Conservation (phyloP, 2,888 invertebrate species). For the Sturmia bella region DNA sequence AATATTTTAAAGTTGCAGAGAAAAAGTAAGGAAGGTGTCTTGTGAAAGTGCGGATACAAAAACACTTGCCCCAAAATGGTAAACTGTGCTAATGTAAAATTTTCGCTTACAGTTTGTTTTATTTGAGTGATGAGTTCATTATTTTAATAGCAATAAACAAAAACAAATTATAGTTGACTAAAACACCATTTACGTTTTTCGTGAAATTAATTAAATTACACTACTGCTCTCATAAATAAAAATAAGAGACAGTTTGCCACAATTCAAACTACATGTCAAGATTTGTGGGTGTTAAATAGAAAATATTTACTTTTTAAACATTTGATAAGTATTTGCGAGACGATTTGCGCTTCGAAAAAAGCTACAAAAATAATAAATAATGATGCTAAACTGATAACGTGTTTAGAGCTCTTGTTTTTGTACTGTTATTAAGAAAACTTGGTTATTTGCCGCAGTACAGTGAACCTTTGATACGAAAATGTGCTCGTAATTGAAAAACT, state of each 20-base stretch:
- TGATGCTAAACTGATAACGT: slow-evolving; percentile 40
- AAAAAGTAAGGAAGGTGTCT: too few relatives aligned
- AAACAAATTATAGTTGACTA: too few relatives aligned
- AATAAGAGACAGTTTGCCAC: slow-evolving; percentile 2
- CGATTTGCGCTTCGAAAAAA: slow-evolving; percentile 33
- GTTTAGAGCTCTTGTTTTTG: background rate
- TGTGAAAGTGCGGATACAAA: too few relatives aligned
- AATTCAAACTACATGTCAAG: slow-evolving; percentile 40
- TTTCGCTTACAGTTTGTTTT: too few relatives aligned
- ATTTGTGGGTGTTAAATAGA: background rate
- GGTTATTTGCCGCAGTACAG: background rate
- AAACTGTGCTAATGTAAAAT: too few relatives aligned
- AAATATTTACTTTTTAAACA: slow-evolving; percentile 8
- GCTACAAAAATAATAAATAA: slow-evolving; percentile 11
- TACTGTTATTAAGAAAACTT: background rate
- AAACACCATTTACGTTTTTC: too few relatives aligned
- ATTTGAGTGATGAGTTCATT: too few relatives aligned
- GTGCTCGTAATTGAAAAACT: too few relatives aligned
- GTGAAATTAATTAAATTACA: slow-evolving; percentile 16
- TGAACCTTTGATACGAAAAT: too few relatives aligned
- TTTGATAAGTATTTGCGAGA: slow-evolving; percentile 2
- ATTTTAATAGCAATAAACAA: too few relatives aligned
- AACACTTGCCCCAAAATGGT: too few relatives aligned
- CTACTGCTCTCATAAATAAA: background rate
- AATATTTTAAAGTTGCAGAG: too few relatives aligned